A percentile compares a stretch with the other conserved stretches of the same genome.
Conservation (phyloP, 2,113 vertebrate genomes). For the Pedionomus torquatus region DNA sequence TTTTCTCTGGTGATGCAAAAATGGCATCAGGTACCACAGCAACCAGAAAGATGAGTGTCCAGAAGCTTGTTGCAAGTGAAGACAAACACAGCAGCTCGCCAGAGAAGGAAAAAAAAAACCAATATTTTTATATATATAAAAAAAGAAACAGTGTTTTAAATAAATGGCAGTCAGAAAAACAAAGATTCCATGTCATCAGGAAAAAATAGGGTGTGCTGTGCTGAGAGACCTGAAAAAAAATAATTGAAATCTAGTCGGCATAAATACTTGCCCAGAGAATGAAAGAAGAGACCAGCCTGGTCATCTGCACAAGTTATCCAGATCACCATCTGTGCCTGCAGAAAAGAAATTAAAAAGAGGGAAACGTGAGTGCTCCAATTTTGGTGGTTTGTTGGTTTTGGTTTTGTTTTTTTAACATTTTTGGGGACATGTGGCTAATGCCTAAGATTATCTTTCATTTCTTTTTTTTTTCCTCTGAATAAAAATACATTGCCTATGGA, state of each 20-base stretch:
- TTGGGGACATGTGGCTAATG: neutral
- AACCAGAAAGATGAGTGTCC: neutral
- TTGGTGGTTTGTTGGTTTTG: neutral
- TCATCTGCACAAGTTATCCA: neutral
- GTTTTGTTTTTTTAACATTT: neutral
- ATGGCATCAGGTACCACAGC: neutral
- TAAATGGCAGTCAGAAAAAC: neutral
- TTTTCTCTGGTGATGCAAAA: neutral
- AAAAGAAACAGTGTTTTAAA: neutral
- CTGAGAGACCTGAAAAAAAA: neutral
- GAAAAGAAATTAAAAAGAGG: neutral
- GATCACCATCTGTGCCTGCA: neutral
- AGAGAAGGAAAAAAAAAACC: neutral
- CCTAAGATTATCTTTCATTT: neutral
- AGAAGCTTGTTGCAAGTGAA: neutral
- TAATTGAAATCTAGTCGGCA: neutral
- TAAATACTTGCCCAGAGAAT: neutral
- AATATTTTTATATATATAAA: too few relatives aligned
- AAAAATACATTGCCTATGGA: neutral
- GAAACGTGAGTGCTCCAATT: neutral
- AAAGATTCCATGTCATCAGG: neutral
- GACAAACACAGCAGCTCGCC: neutral
- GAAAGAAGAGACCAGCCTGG: neutral
- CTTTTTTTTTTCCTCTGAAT: neutral
- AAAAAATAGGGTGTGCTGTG: neutral